phyloP scores from a whole-genome alignment of 2,797 vertebrate genomes.

The Sphenodon punctatus region DNA sequence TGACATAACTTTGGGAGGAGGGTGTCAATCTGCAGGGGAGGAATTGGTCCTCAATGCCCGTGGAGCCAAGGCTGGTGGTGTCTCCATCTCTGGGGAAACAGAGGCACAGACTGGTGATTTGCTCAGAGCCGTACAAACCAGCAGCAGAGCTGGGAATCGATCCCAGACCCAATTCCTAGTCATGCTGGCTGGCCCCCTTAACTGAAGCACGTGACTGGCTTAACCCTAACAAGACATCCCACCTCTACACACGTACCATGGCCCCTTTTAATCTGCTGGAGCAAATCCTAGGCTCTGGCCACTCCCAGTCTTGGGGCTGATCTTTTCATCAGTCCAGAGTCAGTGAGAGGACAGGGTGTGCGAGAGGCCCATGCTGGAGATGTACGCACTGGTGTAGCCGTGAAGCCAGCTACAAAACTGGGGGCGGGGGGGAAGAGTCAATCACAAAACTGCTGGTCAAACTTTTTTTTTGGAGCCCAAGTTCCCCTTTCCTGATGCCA shows the following conservation, averaged over 20 bases:
- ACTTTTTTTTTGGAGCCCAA: neutral
- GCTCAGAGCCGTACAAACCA: neutral
- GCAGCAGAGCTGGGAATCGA: no score
- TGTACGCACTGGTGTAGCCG: no score
- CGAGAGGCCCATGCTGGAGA: no score
- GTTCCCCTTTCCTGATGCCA: neutral
- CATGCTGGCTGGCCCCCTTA: neutral
- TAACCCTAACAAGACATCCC: neutral
- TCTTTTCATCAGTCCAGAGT: no score
- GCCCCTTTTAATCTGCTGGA: neutral
- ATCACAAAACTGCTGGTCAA: neutral
- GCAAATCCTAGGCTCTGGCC: neutral
- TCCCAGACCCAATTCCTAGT: neutral
- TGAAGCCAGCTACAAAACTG: neutral
- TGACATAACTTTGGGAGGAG: no score
- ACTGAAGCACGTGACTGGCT: neutral
- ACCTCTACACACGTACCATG: neutral
- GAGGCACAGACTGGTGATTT: neutral
- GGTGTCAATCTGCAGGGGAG: no score
- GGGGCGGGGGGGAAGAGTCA: no score
- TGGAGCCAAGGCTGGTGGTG: no score
- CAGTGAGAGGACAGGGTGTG: neutral
- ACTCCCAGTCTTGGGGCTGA: no score
- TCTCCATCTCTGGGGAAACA: no score
- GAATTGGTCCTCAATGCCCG: no score